A percentile compares a stretch with the other conserved stretches of the same genome.
Conservation (phyloP, 2,888 invertebrate genomes). For the Cancer borealis region DNA sequence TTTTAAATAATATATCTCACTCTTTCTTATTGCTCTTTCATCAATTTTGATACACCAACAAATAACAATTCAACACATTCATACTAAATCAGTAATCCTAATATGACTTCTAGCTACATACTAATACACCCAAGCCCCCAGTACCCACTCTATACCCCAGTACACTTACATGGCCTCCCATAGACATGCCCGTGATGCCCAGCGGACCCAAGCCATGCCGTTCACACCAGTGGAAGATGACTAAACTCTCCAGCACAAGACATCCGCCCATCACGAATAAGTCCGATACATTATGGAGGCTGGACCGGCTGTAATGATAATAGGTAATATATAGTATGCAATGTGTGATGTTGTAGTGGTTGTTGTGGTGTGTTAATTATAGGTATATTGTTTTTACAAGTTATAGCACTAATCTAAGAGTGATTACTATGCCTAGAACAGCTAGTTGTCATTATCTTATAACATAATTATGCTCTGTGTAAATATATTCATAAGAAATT, state of each 20-base stretch:
- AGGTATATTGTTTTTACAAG: too few species aligned
- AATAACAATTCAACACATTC: too few species aligned
- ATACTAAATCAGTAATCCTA: too few species aligned
- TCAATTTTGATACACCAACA: too few species aligned
- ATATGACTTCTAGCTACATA: not conserved
- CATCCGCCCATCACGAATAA: slow-evolving; percentile 99
- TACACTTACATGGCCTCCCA: slow-evolving; percentile 96
- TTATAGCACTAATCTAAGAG: too few species aligned
- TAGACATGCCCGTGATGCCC: slow-evolving; percentile 96
- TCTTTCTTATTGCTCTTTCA: too few species aligned
- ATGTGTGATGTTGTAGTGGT: not conserved
- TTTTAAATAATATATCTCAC: too few species aligned
- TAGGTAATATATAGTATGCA: not conserved
- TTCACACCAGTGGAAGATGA: slow-evolving; percentile 96
- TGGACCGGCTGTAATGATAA: slow-evolving; percentile 86
- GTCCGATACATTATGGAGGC: slow-evolving; percentile 96
- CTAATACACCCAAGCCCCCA: not conserved
- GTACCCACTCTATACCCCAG: not conserved
- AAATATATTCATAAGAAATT: too few species aligned
- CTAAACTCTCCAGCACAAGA: slow-evolving; percentile 94
- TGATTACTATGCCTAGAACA: too few species aligned
- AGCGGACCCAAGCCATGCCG: slow-evolving; percentile 93
- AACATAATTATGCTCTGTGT: too few species aligned
- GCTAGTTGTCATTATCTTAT: too few species aligned
- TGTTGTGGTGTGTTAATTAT: too few species aligned